These are phyloP conservation scores for Synanthedon andrenaeformis DNA, from an alignment of 2,888 invertebrate genomes.

Conservation along the genomic window DNA sequence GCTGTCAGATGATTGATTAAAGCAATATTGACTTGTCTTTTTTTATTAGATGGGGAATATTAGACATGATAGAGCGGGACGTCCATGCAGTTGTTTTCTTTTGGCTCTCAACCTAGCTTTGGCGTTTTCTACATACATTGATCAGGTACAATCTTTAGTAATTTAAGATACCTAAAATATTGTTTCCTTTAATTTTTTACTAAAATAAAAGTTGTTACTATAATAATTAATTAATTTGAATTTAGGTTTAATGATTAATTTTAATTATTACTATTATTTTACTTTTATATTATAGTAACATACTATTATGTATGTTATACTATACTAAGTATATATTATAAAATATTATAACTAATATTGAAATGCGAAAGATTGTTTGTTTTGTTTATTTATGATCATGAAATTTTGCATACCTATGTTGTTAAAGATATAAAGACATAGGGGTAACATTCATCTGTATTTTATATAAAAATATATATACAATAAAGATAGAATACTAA, in stretches of 20 bases:
- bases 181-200: not conserved
- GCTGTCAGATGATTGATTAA: no score
- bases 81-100: constrained; percentile 36
- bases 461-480: no score
- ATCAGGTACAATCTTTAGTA: constrained; percentile 31
- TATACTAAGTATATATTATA: no score
- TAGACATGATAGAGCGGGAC: constrained; percentile 8
- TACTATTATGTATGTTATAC: no score
- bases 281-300: no score
- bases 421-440: no score
- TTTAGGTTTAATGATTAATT: not conserved
- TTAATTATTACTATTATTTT: not conserved
- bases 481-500: no score
- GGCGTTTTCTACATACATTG: constrained; percentile 42
- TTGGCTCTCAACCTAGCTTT: constrained; percentile 30
- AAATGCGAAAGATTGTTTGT: no score
- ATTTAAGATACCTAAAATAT: not conserved
- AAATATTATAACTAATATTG: no score
- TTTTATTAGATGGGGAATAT: constrained; percentile 31
- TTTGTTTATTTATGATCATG: no score
- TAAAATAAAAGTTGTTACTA: not conserved
- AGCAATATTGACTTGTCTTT: not conserved
- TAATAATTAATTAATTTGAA: not conserved
- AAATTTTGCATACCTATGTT: no score
- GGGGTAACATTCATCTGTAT: no score